Conservation (phyloP, 2,797 vertebrate species). For the Craterocephalus amniculus region DNA sequence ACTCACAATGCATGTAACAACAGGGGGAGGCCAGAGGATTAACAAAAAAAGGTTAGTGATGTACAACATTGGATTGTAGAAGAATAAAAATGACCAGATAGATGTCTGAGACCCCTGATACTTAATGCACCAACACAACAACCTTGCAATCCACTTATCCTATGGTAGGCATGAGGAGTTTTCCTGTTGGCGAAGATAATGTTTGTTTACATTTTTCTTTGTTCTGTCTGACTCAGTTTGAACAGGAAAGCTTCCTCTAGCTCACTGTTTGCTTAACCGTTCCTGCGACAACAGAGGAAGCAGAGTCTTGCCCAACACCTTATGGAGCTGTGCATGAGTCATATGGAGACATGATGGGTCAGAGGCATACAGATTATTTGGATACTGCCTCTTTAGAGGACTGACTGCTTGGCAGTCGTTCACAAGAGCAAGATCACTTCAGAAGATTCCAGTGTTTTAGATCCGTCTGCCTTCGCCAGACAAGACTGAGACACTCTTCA, state of each 20-base stretch:
- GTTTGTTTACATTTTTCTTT: constrained; percentile 72
- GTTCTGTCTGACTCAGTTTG: constrained; percentile 67
- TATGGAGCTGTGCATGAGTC: constrained; percentile 54
- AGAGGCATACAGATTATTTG: constrained; percentile 14
- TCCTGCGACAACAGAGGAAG: constrained; percentile 70
- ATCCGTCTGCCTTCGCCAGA: not conserved
- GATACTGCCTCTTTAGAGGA: not conserved
- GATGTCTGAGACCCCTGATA: constrained; percentile 3
- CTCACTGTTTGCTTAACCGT: constrained; percentile 70
- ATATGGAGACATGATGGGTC: constrained; percentile 47
- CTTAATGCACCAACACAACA: constrained; percentile 18
- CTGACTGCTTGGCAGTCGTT: constrained; percentile 13
- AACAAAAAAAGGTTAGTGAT: not conserved
- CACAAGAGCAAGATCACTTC: too few relatives aligned
- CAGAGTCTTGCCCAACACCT: constrained; percentile 59
- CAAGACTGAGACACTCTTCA: constrained; percentile 4
- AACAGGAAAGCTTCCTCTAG: constrained; percentile 64
- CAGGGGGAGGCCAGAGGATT: not conserved
- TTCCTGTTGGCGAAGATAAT: constrained; percentile 60
- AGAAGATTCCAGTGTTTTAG: constrained; percentile 6
- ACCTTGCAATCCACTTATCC: constrained; percentile 27
- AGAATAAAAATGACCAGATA: too few relatives aligned
- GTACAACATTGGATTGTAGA: not conserved
- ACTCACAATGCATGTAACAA: constrained; percentile 33
- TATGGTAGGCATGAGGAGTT: constrained; percentile 39